These are phyloP conservation scores for Phataginus tricuspis DNA, from an alignment of 2,797 vertebrate species.

Conservation along the genomic window DNA sequence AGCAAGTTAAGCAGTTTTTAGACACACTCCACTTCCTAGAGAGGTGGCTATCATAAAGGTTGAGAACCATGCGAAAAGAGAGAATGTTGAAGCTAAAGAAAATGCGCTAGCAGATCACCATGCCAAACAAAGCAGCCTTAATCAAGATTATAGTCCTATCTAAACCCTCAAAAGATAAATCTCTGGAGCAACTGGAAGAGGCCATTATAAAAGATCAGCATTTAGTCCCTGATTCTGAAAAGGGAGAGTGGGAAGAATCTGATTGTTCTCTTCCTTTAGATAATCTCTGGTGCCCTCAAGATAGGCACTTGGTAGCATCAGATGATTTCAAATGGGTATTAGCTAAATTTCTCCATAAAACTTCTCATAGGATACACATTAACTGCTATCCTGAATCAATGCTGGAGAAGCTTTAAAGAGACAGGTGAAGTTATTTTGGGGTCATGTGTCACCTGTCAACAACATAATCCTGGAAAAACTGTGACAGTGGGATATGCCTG, in stretches of 20 bases:
- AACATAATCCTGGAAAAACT: background rate
- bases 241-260: background rate
- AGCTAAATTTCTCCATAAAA: background rate
- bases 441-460: background rate
- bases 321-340: background rate
- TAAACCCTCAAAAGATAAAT: background rate
- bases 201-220: background rate
- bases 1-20: background rate
- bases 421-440: background rate
- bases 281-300: background rate
- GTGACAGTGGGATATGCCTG: background rate
- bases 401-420: background rate
- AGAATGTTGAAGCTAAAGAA: background rate
- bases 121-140: background rate
- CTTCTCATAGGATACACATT: background rate
- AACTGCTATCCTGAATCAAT: background rate
- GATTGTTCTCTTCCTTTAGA: background rate
- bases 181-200: background rate
- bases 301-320: background rate
- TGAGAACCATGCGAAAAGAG: background rate
- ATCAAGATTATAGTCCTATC: background rate
- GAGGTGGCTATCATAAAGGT: background rate
- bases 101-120: background rate
- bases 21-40: background rate
- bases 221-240: background rate